Conservation (phyloP, 2,888 invertebrate species). For the Nymphalis c-album region DNA sequence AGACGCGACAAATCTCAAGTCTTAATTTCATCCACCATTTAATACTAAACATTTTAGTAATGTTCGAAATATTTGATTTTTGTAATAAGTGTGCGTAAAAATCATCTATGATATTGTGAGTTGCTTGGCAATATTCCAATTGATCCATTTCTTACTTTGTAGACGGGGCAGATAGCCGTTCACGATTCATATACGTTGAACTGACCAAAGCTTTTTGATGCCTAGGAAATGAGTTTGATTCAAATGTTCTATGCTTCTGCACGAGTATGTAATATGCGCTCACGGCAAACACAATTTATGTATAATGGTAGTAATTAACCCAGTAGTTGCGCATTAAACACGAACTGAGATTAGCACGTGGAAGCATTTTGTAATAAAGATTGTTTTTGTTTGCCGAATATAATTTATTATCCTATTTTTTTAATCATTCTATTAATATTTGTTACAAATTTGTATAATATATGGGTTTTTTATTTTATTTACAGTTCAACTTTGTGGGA, state of each 20-base stretch:
- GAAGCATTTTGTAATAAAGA: conserved; percentile 17
- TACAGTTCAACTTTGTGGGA: conserved; percentile 99
- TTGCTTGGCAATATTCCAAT: conserved; percentile 66
- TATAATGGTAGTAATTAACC: conserved; percentile 71
- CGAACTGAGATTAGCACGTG: conserved; percentile 11
- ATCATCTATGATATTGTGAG: conserved; percentile 43
- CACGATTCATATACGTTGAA: conserved; percentile 70
- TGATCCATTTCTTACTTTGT: conserved; percentile 71
- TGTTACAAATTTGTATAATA: conserved; percentile 1
- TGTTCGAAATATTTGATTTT: conserved; percentile 48
- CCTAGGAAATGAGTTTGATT: conserved; percentile 65
- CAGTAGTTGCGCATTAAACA: conserved; percentile 45
- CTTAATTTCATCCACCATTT: conserved; percentile 63
- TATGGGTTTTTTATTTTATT: conserved; percentile 8
- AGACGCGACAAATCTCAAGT: conserved; percentile 65
- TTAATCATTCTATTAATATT: too few species aligned
- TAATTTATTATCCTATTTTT: not conserved
- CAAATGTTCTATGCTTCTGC: conserved; percentile 54
- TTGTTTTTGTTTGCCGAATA: not conserved
- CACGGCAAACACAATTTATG: conserved; percentile 68
- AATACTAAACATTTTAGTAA: conserved; percentile 52
- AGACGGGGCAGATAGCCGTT: conserved; percentile 68
- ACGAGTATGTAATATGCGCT: conserved; percentile 39
- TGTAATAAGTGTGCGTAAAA: conserved; percentile 57
- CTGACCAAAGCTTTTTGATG: conserved; percentile 73